Base-by-base conservation (phyloP, 1,140 invertebrate genomes). In the Anoplophora glabripennis region DNA sequence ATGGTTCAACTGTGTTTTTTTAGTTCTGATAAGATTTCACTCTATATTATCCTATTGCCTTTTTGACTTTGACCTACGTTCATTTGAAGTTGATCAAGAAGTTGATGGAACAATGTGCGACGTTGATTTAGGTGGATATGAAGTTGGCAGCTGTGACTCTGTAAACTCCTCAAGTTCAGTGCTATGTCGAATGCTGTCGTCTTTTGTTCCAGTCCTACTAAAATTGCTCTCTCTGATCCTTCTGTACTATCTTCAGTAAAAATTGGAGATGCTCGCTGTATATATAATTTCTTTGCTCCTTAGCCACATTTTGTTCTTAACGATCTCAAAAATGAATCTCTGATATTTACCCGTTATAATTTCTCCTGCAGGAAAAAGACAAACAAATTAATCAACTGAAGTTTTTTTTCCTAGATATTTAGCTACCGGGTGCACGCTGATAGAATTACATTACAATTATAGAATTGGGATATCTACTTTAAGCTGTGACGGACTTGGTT, bases 401-500 rank as follows among this genome's bases (percentile, higher is more conserved):
- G 49, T 59, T 62, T 62, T 57, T 67, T 53, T 54, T 72, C 72
- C 54, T 57, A 73, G 64, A 49, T 73, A 71, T 58, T 64, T 72
- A 37, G 67, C 67, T 28, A 72, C 59, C 55, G 69, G n/a, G n/a
- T n/a, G 71, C 55, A 68, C 61, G 48, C 66, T 74, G 55, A 68
- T 61, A 55, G 71, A 72, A 55, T 63, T 74, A 44, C 65, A 71
- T 62, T 68, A 70, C 56, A 69, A 36, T 53, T 72, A 67, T 69
- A 70, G 64, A 64, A 66, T 72, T 61, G 68, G 63, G 57, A 57
- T 61, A 38, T 66, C 70, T 49, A 74, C 70, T 42, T 60, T 66
- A 49, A 64, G n/a, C n/a, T n/a, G n/a, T n/a, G n/a, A n/a, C n/a
- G n/a, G n/a, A n/a, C n/a, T n/a, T n/a, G n/a, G n/a, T n/a, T n/a